Evolutionary conservation across 2,888 invertebrate genomes (phyloP).

Genomic region (Yponomeuta cagnagella): DNA sequence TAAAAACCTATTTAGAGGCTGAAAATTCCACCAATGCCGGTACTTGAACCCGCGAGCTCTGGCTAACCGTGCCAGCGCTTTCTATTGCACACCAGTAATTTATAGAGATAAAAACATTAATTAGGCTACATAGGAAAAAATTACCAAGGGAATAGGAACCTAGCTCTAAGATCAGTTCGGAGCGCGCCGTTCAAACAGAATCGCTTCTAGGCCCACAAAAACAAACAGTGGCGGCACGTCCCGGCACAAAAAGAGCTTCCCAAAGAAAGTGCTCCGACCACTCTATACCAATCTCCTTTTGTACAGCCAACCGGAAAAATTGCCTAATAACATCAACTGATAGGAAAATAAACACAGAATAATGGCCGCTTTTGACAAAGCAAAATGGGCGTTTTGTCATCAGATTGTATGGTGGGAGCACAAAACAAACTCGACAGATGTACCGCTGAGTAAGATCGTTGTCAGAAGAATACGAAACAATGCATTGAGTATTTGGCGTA

Average conservation of each 20-base stretch:
- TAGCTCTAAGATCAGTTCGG: background rate
- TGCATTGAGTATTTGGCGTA: background rate
- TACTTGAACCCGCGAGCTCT: too few species aligned
- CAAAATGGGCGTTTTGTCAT: background rate
- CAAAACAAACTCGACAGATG: background rate
- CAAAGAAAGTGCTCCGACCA: constrained; percentile 36
- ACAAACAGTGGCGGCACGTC: constrained; percentile 52
- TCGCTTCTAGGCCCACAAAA: constrained; percentile 49
- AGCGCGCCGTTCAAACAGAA: constrained; percentile 3
- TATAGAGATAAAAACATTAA: too few species aligned
- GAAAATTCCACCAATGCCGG: too few species aligned
- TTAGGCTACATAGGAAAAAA: background rate
- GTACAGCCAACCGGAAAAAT: constrained; percentile 18
- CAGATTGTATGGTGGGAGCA: background rate
- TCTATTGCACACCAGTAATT: too few species aligned
- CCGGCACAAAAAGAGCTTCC: constrained; percentile 43
- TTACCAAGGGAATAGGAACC: too few species aligned
- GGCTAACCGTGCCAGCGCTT: too few species aligned
- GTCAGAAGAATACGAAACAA: background rate
- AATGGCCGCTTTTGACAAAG: background rate
- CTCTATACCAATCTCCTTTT: constrained; percentile 17
- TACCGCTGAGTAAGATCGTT: too few species aligned
- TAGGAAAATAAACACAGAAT: constrained; percentile 11
- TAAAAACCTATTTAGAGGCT: too few species aligned
- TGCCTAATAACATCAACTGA: constrained; percentile 11